These are phyloP conservation scores for Pantherophis vulpinus DNA, from an alignment of 2,797 vertebrate genomes.

Conservation along the genomic window DNA sequence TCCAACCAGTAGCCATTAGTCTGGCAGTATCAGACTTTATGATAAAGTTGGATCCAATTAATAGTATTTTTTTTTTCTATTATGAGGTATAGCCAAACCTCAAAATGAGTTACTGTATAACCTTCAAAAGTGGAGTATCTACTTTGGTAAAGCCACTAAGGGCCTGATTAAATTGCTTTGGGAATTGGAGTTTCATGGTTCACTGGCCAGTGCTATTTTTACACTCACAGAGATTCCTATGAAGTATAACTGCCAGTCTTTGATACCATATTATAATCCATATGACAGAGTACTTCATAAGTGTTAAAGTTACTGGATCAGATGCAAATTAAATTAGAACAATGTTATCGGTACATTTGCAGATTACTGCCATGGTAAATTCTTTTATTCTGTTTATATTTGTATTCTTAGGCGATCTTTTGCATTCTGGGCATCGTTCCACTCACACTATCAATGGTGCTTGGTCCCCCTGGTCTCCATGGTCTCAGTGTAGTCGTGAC, in stretches of 20 bases:
- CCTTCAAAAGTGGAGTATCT: background rate
- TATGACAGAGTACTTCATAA: background rate
- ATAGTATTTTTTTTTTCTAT: background rate
- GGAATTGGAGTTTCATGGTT: background rate
- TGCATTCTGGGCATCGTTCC: constrained; percentile 85
- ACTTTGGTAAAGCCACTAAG: background rate
- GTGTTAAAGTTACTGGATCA: background rate
- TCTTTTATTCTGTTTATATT: background rate
- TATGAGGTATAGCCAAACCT: background rate
- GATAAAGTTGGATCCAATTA: background rate
- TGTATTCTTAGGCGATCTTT: constrained; percentile 80
- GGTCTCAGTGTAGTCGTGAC: constrained; percentile 95
- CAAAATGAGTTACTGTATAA: background rate
- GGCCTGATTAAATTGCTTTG: background rate
- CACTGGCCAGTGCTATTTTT: background rate
- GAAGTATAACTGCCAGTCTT: background rate
- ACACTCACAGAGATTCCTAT: background rate
- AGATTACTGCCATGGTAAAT: background rate
- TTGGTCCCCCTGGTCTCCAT: constrained; percentile 90
- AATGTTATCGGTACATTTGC: background rate
- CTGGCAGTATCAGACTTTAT: background rate
- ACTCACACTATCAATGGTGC: constrained; percentile 88
- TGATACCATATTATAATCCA: background rate
- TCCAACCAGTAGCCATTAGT: background rate
- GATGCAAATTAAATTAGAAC: constrained; percentile 5